These are phyloP conservation scores for Miopithecus talapoin DNA, from an alignment of 2,797 vertebrate species.

Conservation along the genomic window DNA sequence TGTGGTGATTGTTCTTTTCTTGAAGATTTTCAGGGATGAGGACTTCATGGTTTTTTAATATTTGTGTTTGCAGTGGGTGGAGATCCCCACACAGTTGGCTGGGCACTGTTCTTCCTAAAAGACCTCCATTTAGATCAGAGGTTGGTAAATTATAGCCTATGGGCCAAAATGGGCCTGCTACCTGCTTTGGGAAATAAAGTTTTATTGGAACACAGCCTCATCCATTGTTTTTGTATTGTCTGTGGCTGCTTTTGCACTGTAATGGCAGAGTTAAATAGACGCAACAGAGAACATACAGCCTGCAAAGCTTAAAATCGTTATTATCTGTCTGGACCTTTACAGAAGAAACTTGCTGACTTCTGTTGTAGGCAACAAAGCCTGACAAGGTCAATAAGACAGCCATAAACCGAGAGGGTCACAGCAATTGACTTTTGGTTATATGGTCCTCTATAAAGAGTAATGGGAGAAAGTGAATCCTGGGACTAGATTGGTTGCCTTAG, in stretches of 20 bases:
- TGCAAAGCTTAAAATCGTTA: neutral
- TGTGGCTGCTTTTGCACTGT: neutral
- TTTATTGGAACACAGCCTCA: neutral
- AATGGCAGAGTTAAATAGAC: neutral
- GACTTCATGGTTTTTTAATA: neutral
- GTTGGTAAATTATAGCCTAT: neutral
- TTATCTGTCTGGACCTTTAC: neutral
- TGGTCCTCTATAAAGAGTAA: neutral
- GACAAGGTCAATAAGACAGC: neutral
- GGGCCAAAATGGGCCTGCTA: neutral
- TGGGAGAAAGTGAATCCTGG: neutral
- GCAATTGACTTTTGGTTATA: neutral
- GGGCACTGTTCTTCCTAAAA: neutral
- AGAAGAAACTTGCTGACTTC: conserved; percentile 11
- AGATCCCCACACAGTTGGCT: neutral
- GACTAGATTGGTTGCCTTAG: neutral
- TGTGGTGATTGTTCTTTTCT: neutral
- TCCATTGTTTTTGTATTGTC: neutral
- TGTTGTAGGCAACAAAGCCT: neutral
- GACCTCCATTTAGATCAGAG: neutral
- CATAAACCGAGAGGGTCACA: neutral
- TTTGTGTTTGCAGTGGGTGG: neutral
- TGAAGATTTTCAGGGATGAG: neutral
- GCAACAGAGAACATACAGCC: neutral
- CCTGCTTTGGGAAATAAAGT: neutral